These are phyloP conservation scores for Sturnira hondurensis DNA, from an alignment of 2,113 vertebrate species.

Conservation along the genomic window DNA sequence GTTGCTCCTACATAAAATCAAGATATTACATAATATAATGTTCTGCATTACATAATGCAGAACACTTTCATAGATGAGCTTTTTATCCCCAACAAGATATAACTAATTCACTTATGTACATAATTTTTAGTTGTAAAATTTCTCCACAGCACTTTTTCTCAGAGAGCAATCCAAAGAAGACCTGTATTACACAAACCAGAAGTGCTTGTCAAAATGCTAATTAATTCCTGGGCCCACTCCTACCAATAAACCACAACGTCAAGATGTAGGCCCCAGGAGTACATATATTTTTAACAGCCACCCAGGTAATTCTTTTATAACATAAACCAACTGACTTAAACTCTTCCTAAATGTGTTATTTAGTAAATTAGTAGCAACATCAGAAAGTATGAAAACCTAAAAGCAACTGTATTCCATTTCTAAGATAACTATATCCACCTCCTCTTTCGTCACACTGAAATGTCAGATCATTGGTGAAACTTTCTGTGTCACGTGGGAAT, in stretches of 20 bases:
- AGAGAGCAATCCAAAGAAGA: neutral
- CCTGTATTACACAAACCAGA: neutral
- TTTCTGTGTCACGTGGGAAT: neutral
- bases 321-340: neutral
- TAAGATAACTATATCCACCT: neutral
- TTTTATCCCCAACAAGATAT: neutral
- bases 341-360: neutral
- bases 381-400: constrained; percentile 2
- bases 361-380: neutral
- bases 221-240: neutral
- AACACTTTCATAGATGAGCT: neutral
- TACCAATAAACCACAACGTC: neutral
- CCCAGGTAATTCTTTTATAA: neutral
- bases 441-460: neutral
- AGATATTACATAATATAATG: constrained; percentile 2
- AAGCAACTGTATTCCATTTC: neutral
- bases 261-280: neutral
- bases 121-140: neutral
- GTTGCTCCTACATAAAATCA: neutral
- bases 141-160: constrained; percentile 7
- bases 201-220: neutral
- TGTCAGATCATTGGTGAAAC: neutral
- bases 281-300: neutral
- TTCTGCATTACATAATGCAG: no score
- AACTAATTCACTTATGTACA: constrained; percentile 15